phyloP scores from a whole-genome alignment of 1,140 invertebrate species.

The Protaetia brevitarsis region DNA sequence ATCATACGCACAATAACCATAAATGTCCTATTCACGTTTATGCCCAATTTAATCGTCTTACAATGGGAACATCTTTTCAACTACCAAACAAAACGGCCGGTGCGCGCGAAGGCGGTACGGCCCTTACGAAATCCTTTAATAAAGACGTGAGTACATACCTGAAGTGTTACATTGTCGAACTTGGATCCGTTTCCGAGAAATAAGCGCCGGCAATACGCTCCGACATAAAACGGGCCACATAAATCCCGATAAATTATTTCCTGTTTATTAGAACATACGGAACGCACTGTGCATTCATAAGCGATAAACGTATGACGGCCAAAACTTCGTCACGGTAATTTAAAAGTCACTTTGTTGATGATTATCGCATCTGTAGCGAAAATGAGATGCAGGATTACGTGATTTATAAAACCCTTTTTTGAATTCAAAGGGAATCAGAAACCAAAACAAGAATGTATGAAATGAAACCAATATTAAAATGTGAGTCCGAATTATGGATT shows the following conservation, averaged over 20 bases:
- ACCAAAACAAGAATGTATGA: no score
- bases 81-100: neutral
- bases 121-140: neutral
- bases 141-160: neutral
- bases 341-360: conserved; percentile 6
- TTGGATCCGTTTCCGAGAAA: neutral
- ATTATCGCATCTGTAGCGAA: no score
- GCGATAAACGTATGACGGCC: neutral
- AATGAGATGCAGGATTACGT: no score
- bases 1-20: neutral
- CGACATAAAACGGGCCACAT: neutral
- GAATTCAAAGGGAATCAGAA: no score
- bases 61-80: neutral
- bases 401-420: no score
- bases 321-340: conserved; percentile 4
- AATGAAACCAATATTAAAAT: no score
- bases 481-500: no score
- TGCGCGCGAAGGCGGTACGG: neutral
- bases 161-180: neutral
- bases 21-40: conserved; percentile 5
- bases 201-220: neutral
- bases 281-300: neutral
- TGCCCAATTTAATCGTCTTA: conserved; percentile 12
- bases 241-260: neutral
- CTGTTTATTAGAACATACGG: neutral